Base-by-base conservation (phyloP, 2,888 invertebrate species). In the Melikaiella ostensackeni region DNA sequence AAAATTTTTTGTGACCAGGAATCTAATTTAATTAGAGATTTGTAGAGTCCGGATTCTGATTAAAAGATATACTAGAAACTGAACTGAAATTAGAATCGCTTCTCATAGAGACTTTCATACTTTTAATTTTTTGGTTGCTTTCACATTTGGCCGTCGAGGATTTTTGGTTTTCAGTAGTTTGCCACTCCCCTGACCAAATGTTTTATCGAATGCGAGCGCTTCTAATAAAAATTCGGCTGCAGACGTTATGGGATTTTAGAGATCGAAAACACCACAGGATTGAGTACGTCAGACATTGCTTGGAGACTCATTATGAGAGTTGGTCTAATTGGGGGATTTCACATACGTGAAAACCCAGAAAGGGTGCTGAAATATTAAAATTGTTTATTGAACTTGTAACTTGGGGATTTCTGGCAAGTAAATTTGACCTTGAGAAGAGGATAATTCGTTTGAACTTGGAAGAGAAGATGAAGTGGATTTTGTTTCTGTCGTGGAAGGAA, bases 401-500 rank as follows among this genome's bases (percentile, higher is more conserved):
- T 30, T 70, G 30, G 46, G 9, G 5, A 50, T 70, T 50, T 46
- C 9, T 27, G 21, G 16, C 33, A n/a, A 59, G 9, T 8, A 74
- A 74, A 38, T 74, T 38, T 55, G 33, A 66, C 46, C 66, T 66
- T 66, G 27, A 5, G 38, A 24, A 55, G 19, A 74, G 73, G 24
- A 1, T 46, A 24, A 46, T 50, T 16, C 27, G 46, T 21, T 73
- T 38, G n/a, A 74, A 50, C 30, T n/a, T n/a, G 11, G 50, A n/a
- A 55, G 30, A 55, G 21, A 57, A 57, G 50, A 27, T 30, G 74
- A 35, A n/a, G 30, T 46, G 38, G 21, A 24, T 70, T 70, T 76
- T 70, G 42, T 55, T 50, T 38, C 6, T 46, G 59, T 38, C 33
- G 24, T 57, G 59, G 33, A 46, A 73, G 46, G 30, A 27, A 74